Conservation (phyloP, 2,113 vertebrate genomes). For the Myocastor coypus region DNA sequence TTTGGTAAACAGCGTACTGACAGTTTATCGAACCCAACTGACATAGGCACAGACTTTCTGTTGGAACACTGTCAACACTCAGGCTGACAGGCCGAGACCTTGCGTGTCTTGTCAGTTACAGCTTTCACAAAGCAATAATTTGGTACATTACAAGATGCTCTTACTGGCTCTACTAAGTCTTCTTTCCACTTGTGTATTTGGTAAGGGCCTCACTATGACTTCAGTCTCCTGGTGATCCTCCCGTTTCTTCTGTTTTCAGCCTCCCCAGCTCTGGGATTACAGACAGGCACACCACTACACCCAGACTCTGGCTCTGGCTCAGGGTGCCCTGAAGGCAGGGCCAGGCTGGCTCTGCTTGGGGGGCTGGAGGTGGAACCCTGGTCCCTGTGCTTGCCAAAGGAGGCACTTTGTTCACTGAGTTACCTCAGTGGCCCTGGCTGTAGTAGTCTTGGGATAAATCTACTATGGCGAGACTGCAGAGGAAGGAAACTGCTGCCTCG, state of each 20-base stretch:
- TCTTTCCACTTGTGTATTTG: no score
- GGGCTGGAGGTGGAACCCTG: no score
- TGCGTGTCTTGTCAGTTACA: neutral
- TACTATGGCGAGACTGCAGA: neutral
- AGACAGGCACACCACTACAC: no score
- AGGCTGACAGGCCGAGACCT: neutral
- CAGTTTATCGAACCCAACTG: neutral
- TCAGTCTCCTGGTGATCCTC: no score
- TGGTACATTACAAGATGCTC: neutral
- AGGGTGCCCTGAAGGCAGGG: no score
- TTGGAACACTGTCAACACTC: neutral
- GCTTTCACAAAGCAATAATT: conserved; percentile 16
- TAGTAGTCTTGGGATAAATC: neutral
- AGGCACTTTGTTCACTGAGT: no score
- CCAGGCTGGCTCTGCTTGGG: no score
- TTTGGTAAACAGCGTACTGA: neutral
- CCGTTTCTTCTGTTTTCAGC: no score
- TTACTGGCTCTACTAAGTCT: neutral
- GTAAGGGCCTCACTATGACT: no score
- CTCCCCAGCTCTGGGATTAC: no score
- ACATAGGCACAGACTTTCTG: neutral
- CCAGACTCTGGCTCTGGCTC: no score
- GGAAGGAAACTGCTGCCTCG: neutral
- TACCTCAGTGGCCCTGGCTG: neutral
- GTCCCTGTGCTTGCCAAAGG: no score